Base-by-base conservation (phyloP, 2,888 invertebrate species). In the Eristalis arbustorum region DNA sequence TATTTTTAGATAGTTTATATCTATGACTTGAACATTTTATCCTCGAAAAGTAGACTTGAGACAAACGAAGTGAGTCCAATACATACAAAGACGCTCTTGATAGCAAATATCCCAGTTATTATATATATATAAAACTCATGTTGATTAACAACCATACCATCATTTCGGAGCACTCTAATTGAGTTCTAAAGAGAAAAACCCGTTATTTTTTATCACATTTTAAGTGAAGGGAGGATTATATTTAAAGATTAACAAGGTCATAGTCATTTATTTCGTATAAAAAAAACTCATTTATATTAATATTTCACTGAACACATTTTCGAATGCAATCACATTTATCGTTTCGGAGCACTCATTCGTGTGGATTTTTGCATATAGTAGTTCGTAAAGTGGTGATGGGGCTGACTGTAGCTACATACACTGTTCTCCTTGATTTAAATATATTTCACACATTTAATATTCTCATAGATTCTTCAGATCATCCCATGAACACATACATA, bases 381-480 rank as follows among this genome's bases (percentile, higher is more conserved):
- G 72, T 22, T 69, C 40, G 59, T 74, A 66, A 79, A 72, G 57
- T 75, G 87, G 87, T 83, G 83, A 78, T 83, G 83, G 83, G 59
- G 68, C 25, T 23, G 40, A 56, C 23, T 67, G 63, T 82, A 80
- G 80, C 18, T 40, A 69, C 69, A 59, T 22, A 62, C 69, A 37
- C n/a, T 69, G 34, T 69, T 61, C 71, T 57, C 40, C 11, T 57
- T 69, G 59, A 31, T 42, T 71, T 11, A 68, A 56, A 62, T 61
- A 14, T 69, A 31, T 69, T 31, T 71, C 64, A 56, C 31, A 64
- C 34, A 80, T 87, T 75, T 75, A 67, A 72, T 72, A 14, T 63
- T 64, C 67, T 77, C 63, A 68, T 67, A 77, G 73, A 71, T 34
- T 75, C 40, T 80, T 68, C 72, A 66, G 37, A 75, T 67, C 80